Evolutionary conservation across 2,113 vertebrate species (phyloP).

Genomic region (Agelaius tricolor): DNA sequence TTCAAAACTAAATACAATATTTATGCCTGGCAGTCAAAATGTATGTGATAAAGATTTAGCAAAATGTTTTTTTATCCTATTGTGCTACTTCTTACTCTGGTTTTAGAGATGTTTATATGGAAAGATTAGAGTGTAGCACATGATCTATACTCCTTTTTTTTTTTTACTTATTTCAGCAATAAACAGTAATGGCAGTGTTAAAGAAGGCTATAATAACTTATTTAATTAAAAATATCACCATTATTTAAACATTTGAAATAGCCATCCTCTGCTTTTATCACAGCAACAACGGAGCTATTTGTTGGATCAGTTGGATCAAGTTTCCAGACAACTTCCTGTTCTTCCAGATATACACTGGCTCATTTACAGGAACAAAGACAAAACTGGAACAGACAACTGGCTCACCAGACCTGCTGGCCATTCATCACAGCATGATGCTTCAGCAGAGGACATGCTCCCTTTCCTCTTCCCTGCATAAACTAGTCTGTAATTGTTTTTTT

Average conservation of each 20-base stretch:
- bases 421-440: neutral
- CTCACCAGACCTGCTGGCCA: slow-evolving; percentile 12
- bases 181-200: neutral
- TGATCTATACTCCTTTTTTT: neutral
- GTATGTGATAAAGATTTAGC: neutral
- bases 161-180: neutral
- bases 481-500: neutral
- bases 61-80: neutral
- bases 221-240: neutral
- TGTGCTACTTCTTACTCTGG: neutral
- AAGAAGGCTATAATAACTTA: neutral
- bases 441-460: neutral
- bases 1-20: neutral
- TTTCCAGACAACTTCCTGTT: slow-evolving; percentile 28
- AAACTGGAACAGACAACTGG: neutral
- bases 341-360: slow-evolving; percentile 13
- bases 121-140: neutral
- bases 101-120: neutral
- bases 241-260: neutral
- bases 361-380: slow-evolving; percentile 20
- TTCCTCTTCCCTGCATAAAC: slow-evolving; percentile 5
- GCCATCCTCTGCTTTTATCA: neutral
- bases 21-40: neutral
- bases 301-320: slow-evolving; percentile 15
- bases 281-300: slow-evolving; percentile 1